phyloP scores from a whole-genome alignment of 2,888 invertebrate species.

The Mimumesa dahlbomi region DNA sequence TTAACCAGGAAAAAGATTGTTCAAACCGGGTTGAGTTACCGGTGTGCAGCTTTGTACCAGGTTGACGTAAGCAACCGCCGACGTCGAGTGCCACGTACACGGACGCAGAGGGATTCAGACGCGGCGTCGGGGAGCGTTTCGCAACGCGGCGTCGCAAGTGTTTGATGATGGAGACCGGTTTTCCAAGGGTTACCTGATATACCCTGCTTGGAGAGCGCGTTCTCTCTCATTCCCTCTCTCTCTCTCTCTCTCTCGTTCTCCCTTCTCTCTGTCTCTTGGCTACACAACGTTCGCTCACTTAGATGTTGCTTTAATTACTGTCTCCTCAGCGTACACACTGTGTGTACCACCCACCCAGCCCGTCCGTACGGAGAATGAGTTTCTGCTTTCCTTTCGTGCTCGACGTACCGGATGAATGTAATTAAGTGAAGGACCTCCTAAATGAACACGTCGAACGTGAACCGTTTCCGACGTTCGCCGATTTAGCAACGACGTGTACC shows the following conservation, averaged over 20 bases:
- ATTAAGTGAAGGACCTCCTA: constrained; percentile 19
- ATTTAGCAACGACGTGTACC: too few relatives aligned
- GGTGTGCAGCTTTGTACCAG: not conserved
- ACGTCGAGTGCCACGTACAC: not conserved
- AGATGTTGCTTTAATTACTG: constrained; percentile 42
- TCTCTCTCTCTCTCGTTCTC: too few relatives aligned
- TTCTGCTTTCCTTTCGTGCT: constrained; percentile 20
- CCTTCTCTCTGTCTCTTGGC: too few relatives aligned
- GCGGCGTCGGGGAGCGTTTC: not conserved
- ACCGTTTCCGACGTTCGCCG: too few relatives aligned
- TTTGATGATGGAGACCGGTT: constrained; percentile 10
- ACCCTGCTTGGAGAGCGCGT: not conserved
- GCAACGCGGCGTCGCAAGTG: not conserved
- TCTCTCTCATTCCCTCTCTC: too few relatives aligned
- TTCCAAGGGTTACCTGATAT: constrained; percentile 4
- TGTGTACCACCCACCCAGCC: not conserved
- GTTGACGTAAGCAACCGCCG: not conserved
- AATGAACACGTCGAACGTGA: not conserved
- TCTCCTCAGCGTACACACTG: not conserved
- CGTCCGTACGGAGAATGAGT: constrained; percentile 2
- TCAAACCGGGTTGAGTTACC: not conserved
- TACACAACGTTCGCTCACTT: constrained; percentile 19
- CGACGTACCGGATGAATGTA: constrained; percentile 13
- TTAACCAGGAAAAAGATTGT: constrained; percentile 11
- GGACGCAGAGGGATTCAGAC: constrained; percentile 6